Conservation (phyloP, 2,113 vertebrate species). For the Gambusia holbrooki region DNA sequence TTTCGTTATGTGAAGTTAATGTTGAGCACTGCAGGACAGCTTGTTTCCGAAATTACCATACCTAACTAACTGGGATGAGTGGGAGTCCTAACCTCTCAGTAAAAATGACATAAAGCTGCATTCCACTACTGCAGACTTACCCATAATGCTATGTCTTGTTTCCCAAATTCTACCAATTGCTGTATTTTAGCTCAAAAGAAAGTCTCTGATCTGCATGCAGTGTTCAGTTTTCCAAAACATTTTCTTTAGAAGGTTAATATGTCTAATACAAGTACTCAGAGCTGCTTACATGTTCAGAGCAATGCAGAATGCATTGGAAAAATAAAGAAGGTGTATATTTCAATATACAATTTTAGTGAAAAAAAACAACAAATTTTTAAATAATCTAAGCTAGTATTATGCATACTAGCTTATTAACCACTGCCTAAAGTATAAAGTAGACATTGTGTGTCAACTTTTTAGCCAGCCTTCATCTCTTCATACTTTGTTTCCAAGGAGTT, state of each 20-base stretch:
- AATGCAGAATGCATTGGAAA: too few species aligned
- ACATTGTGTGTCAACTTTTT: neutral
- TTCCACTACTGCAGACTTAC: neutral
- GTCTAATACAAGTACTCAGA: neutral
- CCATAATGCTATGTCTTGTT: conserved; percentile 12
- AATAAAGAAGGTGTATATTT: too few species aligned
- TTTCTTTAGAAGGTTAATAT: conserved; percentile 10
- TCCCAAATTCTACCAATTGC: conserved; percentile 2
- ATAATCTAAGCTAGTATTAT: neutral
- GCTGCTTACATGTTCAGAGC: too few species aligned
- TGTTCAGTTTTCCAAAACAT: neutral
- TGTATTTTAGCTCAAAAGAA: neutral
- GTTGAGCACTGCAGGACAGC: neutral
- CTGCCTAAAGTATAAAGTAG: neutral
- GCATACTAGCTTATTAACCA: neutral
- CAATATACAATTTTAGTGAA: too few species aligned
- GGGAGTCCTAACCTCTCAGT: neutral
- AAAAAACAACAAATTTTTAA: neutral
- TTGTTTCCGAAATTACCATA: neutral
- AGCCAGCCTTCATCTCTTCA: neutral
- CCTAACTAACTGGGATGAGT: neutral
- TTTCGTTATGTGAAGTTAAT: neutral
- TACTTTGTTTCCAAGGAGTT: neutral
- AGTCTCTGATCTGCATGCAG: conserved; percentile 57
- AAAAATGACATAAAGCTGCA: conserved; percentile 15